Percentiles rank a stretch among this genome's conserved stretches.
These are phyloP conservation scores for Tylochromis polylepis DNA, from an alignment of 2,113 vertebrate genomes.

Conservation along the genomic window DNA sequence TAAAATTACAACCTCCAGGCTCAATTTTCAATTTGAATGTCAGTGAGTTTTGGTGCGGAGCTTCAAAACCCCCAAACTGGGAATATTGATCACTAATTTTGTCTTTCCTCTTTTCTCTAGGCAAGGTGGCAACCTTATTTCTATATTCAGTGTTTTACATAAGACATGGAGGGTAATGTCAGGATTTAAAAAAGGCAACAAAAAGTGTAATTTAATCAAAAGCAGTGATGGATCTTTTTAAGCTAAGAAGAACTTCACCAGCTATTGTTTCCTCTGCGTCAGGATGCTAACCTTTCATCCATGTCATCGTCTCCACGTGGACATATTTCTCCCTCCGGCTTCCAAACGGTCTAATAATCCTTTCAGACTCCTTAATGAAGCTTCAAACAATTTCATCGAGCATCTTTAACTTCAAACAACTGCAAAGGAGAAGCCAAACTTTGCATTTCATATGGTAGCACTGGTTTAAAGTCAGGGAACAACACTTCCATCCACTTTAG, in stretches of 20 bases:
- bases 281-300: not conserved
- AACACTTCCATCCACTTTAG: not conserved
- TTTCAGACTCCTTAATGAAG: not conserved
- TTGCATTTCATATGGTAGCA: not conserved
- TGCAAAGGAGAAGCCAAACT: not conserved
- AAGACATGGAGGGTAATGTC: not conserved
- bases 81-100: not conserved
- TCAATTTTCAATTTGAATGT: not conserved
- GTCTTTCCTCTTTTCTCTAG: not conserved
- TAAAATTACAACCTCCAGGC: not conserved
- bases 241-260: not conserved
- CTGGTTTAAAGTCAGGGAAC: fast-evolving
- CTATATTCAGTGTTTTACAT: not conserved
- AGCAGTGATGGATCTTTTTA: not conserved
- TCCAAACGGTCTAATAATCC: fast-evolving
- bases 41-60: not conserved
- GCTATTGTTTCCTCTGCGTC: not conserved
- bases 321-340: not conserved
- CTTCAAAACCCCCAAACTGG: not conserved
- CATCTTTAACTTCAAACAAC: not conserved
- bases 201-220: not conserved
- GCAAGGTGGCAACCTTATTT: not conserved
- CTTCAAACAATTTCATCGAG: not conserved
- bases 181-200: not conserved
- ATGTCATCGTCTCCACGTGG: not conserved